Conservation (phyloP, 2,113 vertebrate species). For the Nycticryphes semicollaris region DNA sequence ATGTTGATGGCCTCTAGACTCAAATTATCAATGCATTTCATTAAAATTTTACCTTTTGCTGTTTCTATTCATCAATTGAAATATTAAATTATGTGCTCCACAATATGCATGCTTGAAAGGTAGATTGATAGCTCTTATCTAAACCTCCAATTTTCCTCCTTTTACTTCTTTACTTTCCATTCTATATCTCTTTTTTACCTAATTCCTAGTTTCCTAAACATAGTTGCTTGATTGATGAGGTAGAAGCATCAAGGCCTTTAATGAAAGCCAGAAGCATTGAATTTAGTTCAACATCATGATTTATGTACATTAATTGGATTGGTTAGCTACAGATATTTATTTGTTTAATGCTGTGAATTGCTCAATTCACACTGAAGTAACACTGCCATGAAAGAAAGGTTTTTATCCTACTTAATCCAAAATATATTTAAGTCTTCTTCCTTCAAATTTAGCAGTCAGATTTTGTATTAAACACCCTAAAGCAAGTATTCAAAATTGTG, state of each 20-base stretch:
- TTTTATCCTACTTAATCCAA: not conserved
- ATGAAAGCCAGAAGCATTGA: not conserved
- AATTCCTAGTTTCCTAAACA: not conserved
- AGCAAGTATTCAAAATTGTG: not conserved
- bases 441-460: not conserved
- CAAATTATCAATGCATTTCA: not conserved
- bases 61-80: not conserved
- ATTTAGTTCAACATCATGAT: not conserved
- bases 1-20: not conserved
- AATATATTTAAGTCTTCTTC: not conserved
- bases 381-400: accelerated
- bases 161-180: not conserved
- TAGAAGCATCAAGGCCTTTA: not conserved
- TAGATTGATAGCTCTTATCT: not conserved
- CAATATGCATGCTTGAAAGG: not conserved
- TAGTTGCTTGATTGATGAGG: not conserved
- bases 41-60: not conserved
- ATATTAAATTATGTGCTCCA: not conserved
- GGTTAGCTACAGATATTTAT: not conserved
- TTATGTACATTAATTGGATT: not conserved
- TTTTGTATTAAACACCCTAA: not conserved
- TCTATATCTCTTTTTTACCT: not conserved
- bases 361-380: not conserved
- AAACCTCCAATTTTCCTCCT: not conserved
- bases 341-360: not conserved